Percentiles rank a stretch among this genome's conserved stretches.
These are phyloP conservation scores for Balaenoptera acutorostrata DNA, from an alignment of 2,113 vertebrate species.

Conservation along the genomic window DNA sequence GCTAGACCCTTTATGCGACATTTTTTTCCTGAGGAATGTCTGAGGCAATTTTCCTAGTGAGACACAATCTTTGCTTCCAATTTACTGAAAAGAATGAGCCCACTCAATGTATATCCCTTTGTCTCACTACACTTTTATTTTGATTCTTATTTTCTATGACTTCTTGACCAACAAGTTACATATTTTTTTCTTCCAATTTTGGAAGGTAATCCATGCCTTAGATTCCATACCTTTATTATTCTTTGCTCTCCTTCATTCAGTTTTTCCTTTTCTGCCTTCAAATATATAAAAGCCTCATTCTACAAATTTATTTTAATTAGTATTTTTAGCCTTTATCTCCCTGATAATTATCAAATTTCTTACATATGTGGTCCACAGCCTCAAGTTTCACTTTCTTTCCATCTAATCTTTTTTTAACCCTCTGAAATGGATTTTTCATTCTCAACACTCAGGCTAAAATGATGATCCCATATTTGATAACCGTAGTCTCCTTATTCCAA, in stretches of 20 bases:
- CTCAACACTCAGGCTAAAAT: background rate
- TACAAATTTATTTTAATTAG: background rate
- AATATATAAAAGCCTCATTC: background rate
- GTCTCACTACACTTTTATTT: background rate
- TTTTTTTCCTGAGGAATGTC: background rate
- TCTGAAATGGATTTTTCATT: background rate
- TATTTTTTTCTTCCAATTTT: conserved; percentile 13
- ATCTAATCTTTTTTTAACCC: background rate
- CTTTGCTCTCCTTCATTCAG: background rate
- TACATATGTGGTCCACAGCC: background rate
- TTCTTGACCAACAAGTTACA: background rate
- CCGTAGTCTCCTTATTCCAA: background rate
- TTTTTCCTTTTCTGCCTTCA: background rate
- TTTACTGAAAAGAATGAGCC: background rate
- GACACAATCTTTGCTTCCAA: background rate
- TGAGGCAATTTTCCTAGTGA: background rate
- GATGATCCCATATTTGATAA: background rate
- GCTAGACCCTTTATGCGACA: background rate
- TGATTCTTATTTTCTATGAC: background rate
- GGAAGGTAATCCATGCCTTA: background rate
- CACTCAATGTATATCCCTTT: background rate
- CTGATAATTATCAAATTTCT: background rate
- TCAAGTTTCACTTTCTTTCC: background rate
- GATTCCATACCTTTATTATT: background rate
- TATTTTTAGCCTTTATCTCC: background rate